phyloP scores from a whole-genome alignment of 2,113 vertebrate genomes.

The Eleginops maclovinus region DNA sequence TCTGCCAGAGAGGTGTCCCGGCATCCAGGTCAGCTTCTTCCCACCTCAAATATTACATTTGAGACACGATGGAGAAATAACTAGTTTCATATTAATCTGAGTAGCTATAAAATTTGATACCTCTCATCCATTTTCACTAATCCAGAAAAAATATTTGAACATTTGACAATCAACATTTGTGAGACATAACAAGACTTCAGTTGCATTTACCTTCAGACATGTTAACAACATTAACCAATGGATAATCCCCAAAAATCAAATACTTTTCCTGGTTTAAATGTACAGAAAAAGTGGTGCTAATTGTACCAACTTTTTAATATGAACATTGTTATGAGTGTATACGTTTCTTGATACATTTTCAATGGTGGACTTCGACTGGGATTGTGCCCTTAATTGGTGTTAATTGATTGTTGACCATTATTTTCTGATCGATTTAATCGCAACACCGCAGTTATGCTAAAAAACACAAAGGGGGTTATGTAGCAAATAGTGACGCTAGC shows the following conservation, averaged over 20 bases:
- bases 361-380: no score
- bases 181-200: neutral
- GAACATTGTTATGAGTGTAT: neutral
- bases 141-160: neutral
- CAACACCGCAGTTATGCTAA: neutral
- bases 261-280: neutral
- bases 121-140: neutral
- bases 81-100: neutral
- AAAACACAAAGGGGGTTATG: neutral
- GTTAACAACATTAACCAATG: neutral
- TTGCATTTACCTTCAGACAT: neutral
- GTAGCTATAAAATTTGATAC: neutral
- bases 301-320: neutral
- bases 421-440: no score
- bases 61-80: no score
- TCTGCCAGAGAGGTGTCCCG: constrained; percentile 82
- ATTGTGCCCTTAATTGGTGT: no score
- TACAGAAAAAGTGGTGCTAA: neutral
- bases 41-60: no score
- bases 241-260: neutral
- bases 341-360: neutral
- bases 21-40: constrained; percentile 83
- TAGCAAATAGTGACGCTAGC: neutral
- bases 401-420: no score
- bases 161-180: neutral